Evolutionary conservation across 1,140 invertebrate genomes (phyloP).

Genomic region (Littorina saxatilis): DNA sequence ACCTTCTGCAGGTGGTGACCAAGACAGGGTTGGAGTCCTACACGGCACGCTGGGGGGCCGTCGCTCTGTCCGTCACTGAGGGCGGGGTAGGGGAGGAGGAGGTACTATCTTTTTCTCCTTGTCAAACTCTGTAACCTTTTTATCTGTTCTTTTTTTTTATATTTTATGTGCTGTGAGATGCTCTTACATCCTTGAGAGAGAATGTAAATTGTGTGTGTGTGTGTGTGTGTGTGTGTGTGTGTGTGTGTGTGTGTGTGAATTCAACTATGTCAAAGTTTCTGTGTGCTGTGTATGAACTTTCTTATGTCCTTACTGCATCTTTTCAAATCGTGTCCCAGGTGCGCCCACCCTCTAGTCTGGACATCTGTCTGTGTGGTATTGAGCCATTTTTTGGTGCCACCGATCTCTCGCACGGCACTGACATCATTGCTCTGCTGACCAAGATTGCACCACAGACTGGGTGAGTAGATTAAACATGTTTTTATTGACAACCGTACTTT

Average conservation of each 20-base stretch:
- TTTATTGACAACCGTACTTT: too few relatives aligned
- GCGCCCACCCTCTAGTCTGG: slow-evolving; percentile 80
- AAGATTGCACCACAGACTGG: slow-evolving; percentile 44
- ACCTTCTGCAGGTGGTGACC: slow-evolving; percentile 85
- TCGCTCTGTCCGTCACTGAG: slow-evolving; percentile 51
- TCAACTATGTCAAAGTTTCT: too few relatives aligned
- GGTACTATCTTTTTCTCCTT: too few relatives aligned
- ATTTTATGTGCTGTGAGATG: background rate
- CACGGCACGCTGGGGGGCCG: slow-evolving; percentile 82
- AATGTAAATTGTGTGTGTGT: background rate
- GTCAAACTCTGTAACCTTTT: background rate
- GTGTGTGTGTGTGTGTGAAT: too few relatives aligned
- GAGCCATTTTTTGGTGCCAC: slow-evolving; percentile 85
- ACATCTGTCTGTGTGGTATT: slow-evolving; percentile 84
- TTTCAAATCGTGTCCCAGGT: too few relatives aligned
- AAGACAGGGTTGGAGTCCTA: slow-evolving; percentile 87
- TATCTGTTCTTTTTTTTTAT: background rate
- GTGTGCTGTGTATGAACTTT: too few relatives aligned
- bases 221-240: too few relatives aligned
- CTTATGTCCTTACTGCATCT: too few relatives aligned
- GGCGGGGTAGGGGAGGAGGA: slow-evolving; percentile 34
- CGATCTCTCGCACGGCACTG: slow-evolving; percentile 80
- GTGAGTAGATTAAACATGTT: too few relatives aligned
- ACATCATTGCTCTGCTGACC: slow-evolving; percentile 80
- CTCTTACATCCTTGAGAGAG: background rate